phyloP scores from a whole-genome alignment of 1,140 invertebrate species.

The Drosophila eugracilis region DNA sequence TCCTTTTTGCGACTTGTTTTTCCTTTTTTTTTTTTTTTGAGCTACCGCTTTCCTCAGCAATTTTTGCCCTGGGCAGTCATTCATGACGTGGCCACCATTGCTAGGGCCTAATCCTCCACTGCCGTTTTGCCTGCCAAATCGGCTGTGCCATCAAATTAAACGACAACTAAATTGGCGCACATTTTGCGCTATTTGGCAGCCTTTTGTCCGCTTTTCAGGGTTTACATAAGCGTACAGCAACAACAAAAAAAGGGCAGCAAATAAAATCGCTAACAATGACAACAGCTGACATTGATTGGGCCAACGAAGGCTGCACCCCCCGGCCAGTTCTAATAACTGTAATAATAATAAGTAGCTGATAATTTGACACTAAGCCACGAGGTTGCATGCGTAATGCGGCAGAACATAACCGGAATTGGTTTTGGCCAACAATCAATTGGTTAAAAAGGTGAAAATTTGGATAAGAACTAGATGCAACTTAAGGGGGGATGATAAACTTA shows the following conservation, averaged over 20 bases:
- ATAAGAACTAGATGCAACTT: no score
- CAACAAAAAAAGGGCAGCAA: slow-evolving; percentile 11
- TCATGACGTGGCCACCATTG: slow-evolving; percentile 47
- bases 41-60: slow-evolving; percentile 55
- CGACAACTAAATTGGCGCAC: slow-evolving; percentile 74
- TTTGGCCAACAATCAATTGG: slow-evolving; percentile 13
- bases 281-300: slow-evolving; percentile 64
- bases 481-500: no score
- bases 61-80: slow-evolving; percentile 39
- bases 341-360: slow-evolving; percentile 55
- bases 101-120: slow-evolving; percentile 38
- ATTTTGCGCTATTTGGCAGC: slow-evolving; percentile 72
- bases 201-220: slow-evolving; percentile 57
- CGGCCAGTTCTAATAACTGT: slow-evolving; percentile 39
- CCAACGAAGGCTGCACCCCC: slow-evolving; percentile 14
- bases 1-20: slow-evolving; percentile 4
- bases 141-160: slow-evolving; percentile 72
- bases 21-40: slow-evolving; percentile 25
- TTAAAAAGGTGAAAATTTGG: slow-evolving; percentile 1
- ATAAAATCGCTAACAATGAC: slow-evolving; percentile 53
- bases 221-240: slow-evolving; percentile 44
- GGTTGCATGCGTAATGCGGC: slow-evolving; percentile 40
- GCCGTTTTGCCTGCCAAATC: slow-evolving; percentile 67
- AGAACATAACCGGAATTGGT: slow-evolving; percentile 16
- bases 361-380: slow-evolving; percentile 52